Percentiles rank a stretch among this genome's conserved stretches.
Evolutionary conservation across 2,888 invertebrate species (phyloP).

Genomic region (Drosophila macrospina): DNA sequence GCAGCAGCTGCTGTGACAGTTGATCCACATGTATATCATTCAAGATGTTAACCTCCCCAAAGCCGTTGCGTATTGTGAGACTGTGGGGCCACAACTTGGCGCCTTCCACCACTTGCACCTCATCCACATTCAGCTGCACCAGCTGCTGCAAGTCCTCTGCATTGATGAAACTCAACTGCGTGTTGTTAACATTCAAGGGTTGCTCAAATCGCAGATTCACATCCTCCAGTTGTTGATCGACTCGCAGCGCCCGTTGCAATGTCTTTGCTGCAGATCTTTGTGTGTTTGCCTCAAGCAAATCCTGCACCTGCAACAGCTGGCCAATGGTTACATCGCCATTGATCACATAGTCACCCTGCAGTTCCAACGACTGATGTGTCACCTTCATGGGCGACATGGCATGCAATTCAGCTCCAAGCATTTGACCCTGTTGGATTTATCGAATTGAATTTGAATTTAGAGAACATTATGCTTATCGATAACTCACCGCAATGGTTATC

Average conservation of each 20-base stretch:
- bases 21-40: constrained; percentile 86
- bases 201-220: constrained; percentile 75
- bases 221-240: constrained; percentile 68
- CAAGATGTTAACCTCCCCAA: constrained; percentile 84
- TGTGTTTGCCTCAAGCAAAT: constrained; percentile 68
- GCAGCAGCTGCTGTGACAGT: constrained; percentile 85
- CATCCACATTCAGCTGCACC: constrained; percentile 84
- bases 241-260: constrained; percentile 67
- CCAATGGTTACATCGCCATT: constrained; percentile 86
- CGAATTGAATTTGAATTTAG: background rate
- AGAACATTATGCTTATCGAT: background rate
- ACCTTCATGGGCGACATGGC: constrained; percentile 85
- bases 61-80: constrained; percentile 85
- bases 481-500: constrained; percentile 83
- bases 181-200: constrained; percentile 79
- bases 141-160: constrained; percentile 84
- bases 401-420: constrained; percentile 84
- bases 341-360: constrained; percentile 85
- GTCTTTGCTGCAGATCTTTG: constrained; percentile 56
- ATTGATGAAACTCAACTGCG: constrained; percentile 85
- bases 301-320: constrained; percentile 79
- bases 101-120: constrained; percentile 86
- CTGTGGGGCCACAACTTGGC: constrained; percentile 85
- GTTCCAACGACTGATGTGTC: constrained; percentile 84
- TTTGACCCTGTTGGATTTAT: constrained; percentile 82